Evolutionary conservation across 2,113 vertebrate species (phyloP), one percentile per base, ranked within the genome.

Genomic region (Carassius carassius): DNA sequence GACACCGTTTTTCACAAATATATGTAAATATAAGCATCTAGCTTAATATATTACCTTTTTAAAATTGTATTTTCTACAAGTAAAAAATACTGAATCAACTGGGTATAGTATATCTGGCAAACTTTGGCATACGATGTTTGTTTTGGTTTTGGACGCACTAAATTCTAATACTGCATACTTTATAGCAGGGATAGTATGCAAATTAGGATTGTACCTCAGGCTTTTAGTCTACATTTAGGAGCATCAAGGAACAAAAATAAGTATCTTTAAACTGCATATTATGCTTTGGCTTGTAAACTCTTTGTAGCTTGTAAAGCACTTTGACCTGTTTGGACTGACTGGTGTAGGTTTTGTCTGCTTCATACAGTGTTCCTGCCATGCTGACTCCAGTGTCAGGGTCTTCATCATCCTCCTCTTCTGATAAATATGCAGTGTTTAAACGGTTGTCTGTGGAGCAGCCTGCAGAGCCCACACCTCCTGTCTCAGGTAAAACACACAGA

Each of bases 401-500:
- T 32, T 95, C 95, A 88, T 95, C 95, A 88, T 84, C 90, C 2
- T 81, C 95, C 0, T 93, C 96, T 14, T 87, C 93, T 79, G 98
- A 99, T 92, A 99, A 98, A 88, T 99, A 99, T n/a, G 97, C 98
- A 72, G 98, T 92, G 72, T 99, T 99, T 92, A 99, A 99, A 94
- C 96, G 96, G 90, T 95, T 99, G 86, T 93, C 94, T 70, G 90
- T 95, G 87, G 96, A 98, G 89, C 96, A 94, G 87, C 92, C 95
- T 49, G 82, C 94, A 70, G 97, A 99, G 92, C 93, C 92, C 47
- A 70, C 94, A 23, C 82, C 94, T 78, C 73, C 94, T 5, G 92
- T 95, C 91, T 94, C 95, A 97, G 97, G 98, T 99, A 97, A 90
- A 23, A 76, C 72, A 47, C 63, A 49, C 37, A 86, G 35, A 10